phyloP scores from a whole-genome alignment of 2,888 invertebrate genomes.

The Anticlea derivata region DNA sequence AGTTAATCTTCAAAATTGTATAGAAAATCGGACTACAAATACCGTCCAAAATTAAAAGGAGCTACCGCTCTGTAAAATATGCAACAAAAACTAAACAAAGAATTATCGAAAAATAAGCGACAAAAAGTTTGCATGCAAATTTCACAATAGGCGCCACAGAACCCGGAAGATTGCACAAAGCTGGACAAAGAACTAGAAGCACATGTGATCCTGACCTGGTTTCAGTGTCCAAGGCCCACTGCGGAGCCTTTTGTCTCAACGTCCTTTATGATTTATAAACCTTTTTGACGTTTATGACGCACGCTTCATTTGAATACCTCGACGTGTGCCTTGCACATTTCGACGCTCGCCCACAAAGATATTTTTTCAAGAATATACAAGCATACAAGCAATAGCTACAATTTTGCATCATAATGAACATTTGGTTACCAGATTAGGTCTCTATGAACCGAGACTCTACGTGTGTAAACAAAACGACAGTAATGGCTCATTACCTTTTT shows the following conservation, averaged over 20 bases:
- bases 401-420: conserved; percentile 78
- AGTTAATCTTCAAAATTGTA: not conserved
- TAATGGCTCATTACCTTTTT: conserved; percentile 58
- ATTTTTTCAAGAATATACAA: conserved; percentile 66
- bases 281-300: conserved; percentile 79
- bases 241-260: conserved; percentile 67
- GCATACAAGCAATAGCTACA: conserved; percentile 53
- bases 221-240: conserved; percentile 66
- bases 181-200: conserved; percentile 62
- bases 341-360: conserved; percentile 60
- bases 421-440: conserved; percentile 82
- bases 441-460: conserved; percentile 65
- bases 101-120: conserved; percentile 43
- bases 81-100: conserved; percentile 50
- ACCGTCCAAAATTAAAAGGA: conserved; percentile 9
- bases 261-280: conserved; percentile 80
- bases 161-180: conserved; percentile 81
- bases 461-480: conserved; percentile 65
- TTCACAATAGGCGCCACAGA: conserved; percentile 58
- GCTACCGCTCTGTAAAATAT: conserved; percentile 22
- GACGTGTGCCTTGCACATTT: conserved; percentile 80
- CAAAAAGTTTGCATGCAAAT: conserved; percentile 75
- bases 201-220: conserved; percentile 83
- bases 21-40: not conserved
- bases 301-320: conserved; percentile 78